These are phyloP conservation scores for Morinoia aosen DNA, from an alignment of 2,888 invertebrate species.

Conservation along the genomic window DNA sequence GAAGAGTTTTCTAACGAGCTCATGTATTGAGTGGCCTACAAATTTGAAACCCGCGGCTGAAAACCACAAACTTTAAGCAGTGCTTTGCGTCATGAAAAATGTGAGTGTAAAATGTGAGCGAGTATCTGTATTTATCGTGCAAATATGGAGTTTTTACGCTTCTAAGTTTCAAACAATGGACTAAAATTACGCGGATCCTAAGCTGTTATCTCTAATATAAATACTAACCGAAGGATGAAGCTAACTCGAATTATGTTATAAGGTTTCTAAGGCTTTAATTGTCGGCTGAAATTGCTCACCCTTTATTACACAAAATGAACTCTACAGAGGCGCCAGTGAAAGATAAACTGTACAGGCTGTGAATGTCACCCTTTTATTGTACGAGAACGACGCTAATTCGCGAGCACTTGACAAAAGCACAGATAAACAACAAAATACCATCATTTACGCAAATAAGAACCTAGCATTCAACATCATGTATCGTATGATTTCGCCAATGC, in stretches of 20 bases:
- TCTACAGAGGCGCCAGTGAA: not conserved
- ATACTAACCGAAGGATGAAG: not conserved
- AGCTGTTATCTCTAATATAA: not conserved
- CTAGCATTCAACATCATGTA: not conserved
- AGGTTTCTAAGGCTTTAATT: not conserved
- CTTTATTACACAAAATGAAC: not conserved
- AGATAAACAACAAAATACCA: not conserved
- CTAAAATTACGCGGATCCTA: not conserved
- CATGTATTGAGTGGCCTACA: not conserved
- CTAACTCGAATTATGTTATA: not conserved
- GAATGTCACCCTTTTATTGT: not conserved
- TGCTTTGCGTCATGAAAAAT: not conserved
- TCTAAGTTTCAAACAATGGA: not conserved
- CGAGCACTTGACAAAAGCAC: not conserved
- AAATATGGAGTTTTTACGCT: not conserved
- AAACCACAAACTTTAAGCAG: not conserved
- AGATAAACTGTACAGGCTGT: not conserved
- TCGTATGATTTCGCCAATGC: not conserved
- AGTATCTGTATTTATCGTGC: not conserved
- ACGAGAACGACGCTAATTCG: not conserved
- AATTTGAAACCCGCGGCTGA: not conserved
- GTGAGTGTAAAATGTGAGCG: not conserved
- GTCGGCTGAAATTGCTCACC: no score
- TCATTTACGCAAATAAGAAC: not conserved
- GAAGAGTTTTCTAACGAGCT: constrained; percentile 4